Evolutionary conservation across 2,888 invertebrate genomes (phyloP), one percentile per base, ranked within the genome.

Genomic region (Drosophila fulvimacula): DNA sequence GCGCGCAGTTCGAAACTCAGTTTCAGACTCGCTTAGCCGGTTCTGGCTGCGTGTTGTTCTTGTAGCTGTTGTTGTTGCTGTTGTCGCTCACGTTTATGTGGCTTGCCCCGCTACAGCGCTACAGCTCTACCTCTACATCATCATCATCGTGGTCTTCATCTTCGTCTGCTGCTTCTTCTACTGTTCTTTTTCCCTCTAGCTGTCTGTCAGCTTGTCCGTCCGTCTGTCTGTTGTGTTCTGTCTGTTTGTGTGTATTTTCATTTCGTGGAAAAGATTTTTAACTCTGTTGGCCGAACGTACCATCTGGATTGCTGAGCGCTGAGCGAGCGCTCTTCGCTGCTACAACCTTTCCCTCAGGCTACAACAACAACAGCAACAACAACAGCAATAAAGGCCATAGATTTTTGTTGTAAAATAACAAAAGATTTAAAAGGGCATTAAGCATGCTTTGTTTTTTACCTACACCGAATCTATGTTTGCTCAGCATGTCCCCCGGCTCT

Each of bases 361-460:
- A 17, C 60, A 42, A 32, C 62, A 62, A 38, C 68, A 72, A 30
- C 58, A 59, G 21, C 38, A 39, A 17, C 39, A 61, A 19, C 69
- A n/a, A n/a, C n/a, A n/a, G n/a, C n/a, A 73, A 72, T 67, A 52
- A 68, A 66, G 39, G 60, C 59, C 82, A 77, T 85, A 78, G 85
- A 84, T 86, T 79, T 75, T 85, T 88, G 81, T 86, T 83, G 89
- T 88, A 83, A 81, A 79, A 86, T 83, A 88, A 85, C 88, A 86
- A 86, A 86, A 89, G 89, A 86, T 89, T 86, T 86, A 89, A 87
- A 86, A 86, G 85, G 85, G 85, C 89, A 86, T 86, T 86, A 87
- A 78, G 78, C 77, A 73, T 84, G 78, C 77, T 80, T 86, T 85
- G 83, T 88, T 80, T 82, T 79, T 76, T 74, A 68, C 73, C 73